phyloP scores from a whole-genome alignment of 2,888 invertebrate genomes.

The Phytoseiulus persimilis region DNA sequence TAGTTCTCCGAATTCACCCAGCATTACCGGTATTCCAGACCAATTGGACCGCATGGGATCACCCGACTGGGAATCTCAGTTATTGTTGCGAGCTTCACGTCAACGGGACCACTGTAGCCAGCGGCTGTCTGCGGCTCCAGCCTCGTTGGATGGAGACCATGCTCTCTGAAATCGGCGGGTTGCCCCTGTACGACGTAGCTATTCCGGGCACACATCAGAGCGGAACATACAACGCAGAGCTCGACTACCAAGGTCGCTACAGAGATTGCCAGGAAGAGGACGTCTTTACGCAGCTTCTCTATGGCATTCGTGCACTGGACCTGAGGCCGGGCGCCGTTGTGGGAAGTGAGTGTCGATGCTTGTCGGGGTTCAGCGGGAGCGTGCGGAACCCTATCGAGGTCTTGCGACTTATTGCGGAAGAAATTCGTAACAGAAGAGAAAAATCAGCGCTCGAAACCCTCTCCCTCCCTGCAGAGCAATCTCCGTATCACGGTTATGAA shows the following conservation, averaged over 20 bases:
- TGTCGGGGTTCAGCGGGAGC: too few species aligned
- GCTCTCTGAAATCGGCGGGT: neutral
- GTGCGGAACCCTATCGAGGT: too few species aligned
- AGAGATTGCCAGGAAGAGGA: constrained; percentile 29
- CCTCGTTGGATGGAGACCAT: constrained; percentile 20
- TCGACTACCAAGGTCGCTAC: neutral
- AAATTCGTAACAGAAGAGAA: too few species aligned
- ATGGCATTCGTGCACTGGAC: neutral
- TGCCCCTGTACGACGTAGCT: neutral
- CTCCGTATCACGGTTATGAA: constrained; percentile 12
- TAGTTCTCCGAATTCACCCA: neutral
- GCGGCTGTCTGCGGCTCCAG: neutral
- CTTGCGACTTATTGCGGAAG: too few species aligned
- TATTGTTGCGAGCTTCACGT: neutral
- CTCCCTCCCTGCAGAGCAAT: neutral
- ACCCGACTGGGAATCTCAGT: neutral
- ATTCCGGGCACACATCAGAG: constrained; percentile 23
- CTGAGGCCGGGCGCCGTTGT: neutral
- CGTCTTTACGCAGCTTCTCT: constrained; percentile 20
- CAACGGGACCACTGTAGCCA: neutral
- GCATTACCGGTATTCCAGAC: neutral
- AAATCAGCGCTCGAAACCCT: neutral
- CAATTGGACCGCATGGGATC: neutral
- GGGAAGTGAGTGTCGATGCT: neutral
- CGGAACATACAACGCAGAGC: neutral